Evolutionary conservation across 2,113 vertebrate species (phyloP).

Genomic region (Pongo pygmaeus): DNA sequence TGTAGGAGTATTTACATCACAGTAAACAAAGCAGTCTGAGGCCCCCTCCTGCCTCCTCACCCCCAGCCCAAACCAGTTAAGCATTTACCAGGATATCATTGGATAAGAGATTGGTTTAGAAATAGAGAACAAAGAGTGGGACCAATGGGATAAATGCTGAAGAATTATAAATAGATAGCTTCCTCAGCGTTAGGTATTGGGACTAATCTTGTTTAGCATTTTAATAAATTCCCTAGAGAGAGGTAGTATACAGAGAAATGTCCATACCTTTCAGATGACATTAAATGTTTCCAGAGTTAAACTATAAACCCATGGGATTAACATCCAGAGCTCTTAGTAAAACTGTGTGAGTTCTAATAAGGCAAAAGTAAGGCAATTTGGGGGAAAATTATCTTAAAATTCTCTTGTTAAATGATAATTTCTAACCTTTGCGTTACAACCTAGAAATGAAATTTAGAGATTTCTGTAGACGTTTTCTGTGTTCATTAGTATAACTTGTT

Average conservation of each 20-base stretch:
- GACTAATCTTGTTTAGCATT: neutral
- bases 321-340: neutral
- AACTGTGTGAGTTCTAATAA: neutral
- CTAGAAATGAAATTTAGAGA: neutral
- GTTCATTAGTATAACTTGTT: neutral
- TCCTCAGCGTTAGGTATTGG: neutral
- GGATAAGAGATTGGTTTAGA: neutral
- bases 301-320: neutral
- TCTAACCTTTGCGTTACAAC: neutral
- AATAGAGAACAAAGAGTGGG: neutral
- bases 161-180: neutral
- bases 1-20: neutral
- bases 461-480: neutral
- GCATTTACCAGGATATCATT: neutral
- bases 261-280: neutral
- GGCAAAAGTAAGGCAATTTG: neutral
- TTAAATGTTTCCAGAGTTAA: neutral
- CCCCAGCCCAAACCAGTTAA: neutral
- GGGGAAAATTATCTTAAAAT: neutral
- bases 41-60: neutral
- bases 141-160: neutral
- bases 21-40: neutral
- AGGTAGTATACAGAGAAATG: neutral
- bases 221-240: constrained; percentile 12
- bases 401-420: neutral